A percentile compares a stretch with the other conserved stretches of the same genome.
Conservation (phyloP, 1,140 invertebrate species). For the Metaphire vulgaris region DNA sequence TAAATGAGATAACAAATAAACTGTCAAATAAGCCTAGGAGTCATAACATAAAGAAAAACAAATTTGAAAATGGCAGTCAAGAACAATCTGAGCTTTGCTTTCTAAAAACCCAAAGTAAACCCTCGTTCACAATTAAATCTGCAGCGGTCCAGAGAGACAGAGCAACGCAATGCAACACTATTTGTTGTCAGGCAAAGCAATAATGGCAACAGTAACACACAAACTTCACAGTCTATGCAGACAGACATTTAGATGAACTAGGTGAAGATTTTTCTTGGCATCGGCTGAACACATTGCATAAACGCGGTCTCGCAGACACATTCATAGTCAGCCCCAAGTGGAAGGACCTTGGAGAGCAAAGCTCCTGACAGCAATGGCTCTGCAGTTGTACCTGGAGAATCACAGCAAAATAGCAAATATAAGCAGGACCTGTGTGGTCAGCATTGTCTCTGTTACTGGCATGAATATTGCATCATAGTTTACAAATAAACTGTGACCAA, state of each 20-base stretch:
- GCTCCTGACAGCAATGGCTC: background rate
- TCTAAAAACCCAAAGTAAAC: background rate
- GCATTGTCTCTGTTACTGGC: background rate
- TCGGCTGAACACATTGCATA: too few species aligned
- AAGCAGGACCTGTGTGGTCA: background rate
- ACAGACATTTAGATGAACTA: too few species aligned
- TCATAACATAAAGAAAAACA: too few species aligned
- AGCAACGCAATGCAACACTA: background rate
- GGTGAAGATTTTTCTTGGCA: too few species aligned
- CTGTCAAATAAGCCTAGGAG: background rate
- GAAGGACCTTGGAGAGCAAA: background rate
- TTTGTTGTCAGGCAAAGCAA: too few species aligned
- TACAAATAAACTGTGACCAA: background rate
- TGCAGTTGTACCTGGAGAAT: background rate
- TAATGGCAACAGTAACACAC: too few species aligned
- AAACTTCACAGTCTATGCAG: too few species aligned
- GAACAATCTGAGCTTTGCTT: background rate
- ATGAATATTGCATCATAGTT: background rate
- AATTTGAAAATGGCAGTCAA: background rate
- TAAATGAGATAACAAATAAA: constrained; percentile 33
- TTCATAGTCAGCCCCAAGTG: background rate
- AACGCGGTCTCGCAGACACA: too few species aligned
- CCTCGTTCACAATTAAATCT: background rate
- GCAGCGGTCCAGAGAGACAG: background rate
- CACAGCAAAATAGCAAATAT: background rate